Percentiles rank a stretch among this genome's conserved stretches.
These are phyloP conservation scores for Panurus biarmicus DNA, from an alignment of 2,113 vertebrate species.

Conservation along the genomic window DNA sequence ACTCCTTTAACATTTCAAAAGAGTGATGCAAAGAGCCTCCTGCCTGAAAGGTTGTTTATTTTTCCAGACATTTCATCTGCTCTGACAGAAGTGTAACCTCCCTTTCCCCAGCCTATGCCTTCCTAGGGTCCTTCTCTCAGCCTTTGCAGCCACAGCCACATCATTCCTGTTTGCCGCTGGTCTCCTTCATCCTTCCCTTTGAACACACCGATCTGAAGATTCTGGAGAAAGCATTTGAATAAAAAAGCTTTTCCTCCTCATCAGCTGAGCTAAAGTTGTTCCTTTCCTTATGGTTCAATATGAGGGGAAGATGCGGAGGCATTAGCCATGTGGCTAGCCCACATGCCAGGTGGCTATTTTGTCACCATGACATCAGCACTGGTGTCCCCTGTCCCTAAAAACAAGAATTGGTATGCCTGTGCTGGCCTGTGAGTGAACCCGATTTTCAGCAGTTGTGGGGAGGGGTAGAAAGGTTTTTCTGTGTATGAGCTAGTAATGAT, in stretches of 20 bases:
- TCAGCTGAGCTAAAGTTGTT: background rate
- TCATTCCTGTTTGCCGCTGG: background rate
- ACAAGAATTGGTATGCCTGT: background rate
- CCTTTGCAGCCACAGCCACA: background rate
- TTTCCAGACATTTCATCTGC: background rate
- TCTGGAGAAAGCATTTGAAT: background rate
- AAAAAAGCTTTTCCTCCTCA: background rate
- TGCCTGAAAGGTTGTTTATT: background rate
- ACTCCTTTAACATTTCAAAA: background rate
- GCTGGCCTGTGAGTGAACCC: background rate
- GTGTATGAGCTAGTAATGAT: background rate
- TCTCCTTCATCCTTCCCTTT: background rate
- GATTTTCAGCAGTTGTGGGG: background rate
- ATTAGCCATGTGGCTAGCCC: background rate
- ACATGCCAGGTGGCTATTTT: conserved; percentile 1
- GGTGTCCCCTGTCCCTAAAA: background rate
- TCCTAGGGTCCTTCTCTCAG: background rate
- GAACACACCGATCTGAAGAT: background rate
- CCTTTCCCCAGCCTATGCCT: background rate
- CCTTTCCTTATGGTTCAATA: background rate
- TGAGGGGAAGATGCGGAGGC: background rate
- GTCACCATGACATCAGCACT: background rate
- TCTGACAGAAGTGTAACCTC: background rate
- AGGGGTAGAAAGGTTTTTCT: background rate
- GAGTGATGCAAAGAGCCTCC: background rate